Evolutionary conservation across 2,888 invertebrate species (phyloP).

Genomic region (Dynastes tityus): DNA sequence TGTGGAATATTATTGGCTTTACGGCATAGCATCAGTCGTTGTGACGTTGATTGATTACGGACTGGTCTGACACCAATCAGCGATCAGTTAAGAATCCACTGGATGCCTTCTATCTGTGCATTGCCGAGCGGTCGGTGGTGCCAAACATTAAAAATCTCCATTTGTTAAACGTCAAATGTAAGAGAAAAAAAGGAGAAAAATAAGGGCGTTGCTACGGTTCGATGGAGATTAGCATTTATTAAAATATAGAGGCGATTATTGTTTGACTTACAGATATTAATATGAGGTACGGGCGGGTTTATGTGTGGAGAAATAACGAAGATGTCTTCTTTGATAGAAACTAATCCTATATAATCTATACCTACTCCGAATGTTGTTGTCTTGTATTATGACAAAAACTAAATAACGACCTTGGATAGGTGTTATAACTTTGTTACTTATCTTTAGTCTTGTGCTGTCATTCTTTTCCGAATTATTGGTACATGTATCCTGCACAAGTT

Average conservation of each 20-base stretch:
- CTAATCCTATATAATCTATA: not conserved
- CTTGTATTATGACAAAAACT: no score
- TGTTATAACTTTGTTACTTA: no score
- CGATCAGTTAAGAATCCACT: constrained; percentile 59
- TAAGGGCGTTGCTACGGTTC: constrained; percentile 24
- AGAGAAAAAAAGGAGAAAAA: constrained; percentile 24
- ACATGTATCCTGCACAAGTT: no score
- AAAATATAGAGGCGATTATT: constrained; percentile 35
- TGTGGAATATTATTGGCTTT: constrained; percentile 43
- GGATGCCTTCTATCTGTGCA: constrained; percentile 60
- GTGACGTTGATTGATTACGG: constrained; percentile 63
- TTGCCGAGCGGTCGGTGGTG: constrained; percentile 61
- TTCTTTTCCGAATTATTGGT: no score
- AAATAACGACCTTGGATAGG: no score
- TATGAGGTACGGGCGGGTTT: not conserved
- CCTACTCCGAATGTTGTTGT: no score
- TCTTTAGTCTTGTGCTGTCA: no score
- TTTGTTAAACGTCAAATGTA: constrained; percentile 63
- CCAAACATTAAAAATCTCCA: constrained; percentile 61
- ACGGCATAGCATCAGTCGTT: constrained; percentile 24
- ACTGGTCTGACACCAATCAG: constrained; percentile 65
- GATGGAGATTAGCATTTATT: constrained; percentile 41
- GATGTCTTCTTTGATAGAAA: not conserved
- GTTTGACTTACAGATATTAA: constrained; percentile 38
- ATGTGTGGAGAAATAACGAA: constrained; percentile 16